Evolutionary conservation across 2,797 vertebrate genomes (phyloP), one percentile per base, ranked within the genome.

Genomic region (Poeciliopsis infans): DNA sequence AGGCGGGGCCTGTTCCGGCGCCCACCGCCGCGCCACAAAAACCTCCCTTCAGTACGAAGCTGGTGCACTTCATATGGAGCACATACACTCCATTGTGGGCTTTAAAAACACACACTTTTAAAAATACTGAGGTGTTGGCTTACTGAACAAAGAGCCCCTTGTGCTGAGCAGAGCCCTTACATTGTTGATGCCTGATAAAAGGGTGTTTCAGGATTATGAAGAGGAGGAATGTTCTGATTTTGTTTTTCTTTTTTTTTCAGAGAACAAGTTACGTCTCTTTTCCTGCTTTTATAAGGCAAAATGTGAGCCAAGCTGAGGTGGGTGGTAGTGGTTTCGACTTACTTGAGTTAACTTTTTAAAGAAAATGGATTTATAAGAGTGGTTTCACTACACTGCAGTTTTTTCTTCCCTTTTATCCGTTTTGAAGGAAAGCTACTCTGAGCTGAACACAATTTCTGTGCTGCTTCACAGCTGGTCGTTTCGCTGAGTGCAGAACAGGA

Each of bases 81-180:
- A 72, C 73, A 57, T 78, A n/a, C 80, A 59, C 75, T 43, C 13
- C 73, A 41, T 49, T 85, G 79, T 81, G 81, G 76, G 83, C 53
- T 25, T 51, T 61, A 70, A 46, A 43, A 72, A 53, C 64, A 72
- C 68, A 55, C 33, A 74, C 71, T 85, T 84, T 61, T 83, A 64
- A 79, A 81, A 53, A 74, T 82, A 78, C 74, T 86, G 61, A 69
- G 76, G 64, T 68, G 78, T 79, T 86, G 76, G 68, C 28, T 71
- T 66, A 16, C 72, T 72, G 43, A 77, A 88, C 85, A 91, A 91
- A 81, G 75, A n/a, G 41, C 72, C 55, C 73, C 72, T 76, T 87
- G 79, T 87, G 71, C 53, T 70, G 33, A 43, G 41, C 53, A 83
- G 66, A 76, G 79, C 78, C 36, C 20, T 2, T 49, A 23, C 64